Evolutionary conservation across 2,888 invertebrate genomes (phyloP).

Genomic region (Lochmaea capreae): DNA sequence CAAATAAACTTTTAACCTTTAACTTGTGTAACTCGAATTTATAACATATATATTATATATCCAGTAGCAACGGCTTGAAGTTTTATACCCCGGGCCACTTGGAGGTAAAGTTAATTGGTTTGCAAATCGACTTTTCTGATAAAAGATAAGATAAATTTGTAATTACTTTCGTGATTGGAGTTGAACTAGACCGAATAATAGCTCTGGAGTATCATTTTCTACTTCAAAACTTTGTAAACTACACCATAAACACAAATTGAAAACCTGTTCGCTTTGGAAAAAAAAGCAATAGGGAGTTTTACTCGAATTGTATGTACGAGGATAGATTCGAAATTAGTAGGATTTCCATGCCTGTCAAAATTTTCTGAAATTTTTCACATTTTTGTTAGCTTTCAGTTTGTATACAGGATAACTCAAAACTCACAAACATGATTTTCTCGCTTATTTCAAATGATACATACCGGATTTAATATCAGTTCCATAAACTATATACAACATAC

Average conservation of each 20-base stretch:
- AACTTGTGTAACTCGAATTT: too few relatives aligned
- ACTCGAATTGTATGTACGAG: background rate
- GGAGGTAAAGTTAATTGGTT: constrained; percentile 53
- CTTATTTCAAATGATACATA: too few relatives aligned
- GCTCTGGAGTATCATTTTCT: constrained; percentile 49
- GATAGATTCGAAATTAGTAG: too few relatives aligned
- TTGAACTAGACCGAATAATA: constrained; percentile 58
- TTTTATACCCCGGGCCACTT: constrained; percentile 35
- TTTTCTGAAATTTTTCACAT: too few relatives aligned
- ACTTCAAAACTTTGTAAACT: constrained; percentile 24
- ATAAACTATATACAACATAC: too few relatives aligned
- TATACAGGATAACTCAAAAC: too few relatives aligned
- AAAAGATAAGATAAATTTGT: constrained; percentile 61
- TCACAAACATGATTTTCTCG: too few relatives aligned
- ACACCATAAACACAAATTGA: constrained; percentile 27
- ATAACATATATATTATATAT: too few relatives aligned
- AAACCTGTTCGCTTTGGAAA: constrained; percentile 2
- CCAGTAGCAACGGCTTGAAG: constrained; percentile 3
- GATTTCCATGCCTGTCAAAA: too few relatives aligned
- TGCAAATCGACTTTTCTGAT: constrained; percentile 57
- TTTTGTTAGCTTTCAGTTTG: too few relatives aligned
- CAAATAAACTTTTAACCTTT: too few relatives aligned
- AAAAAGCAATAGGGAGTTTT: background rate
- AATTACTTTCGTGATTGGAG: constrained; percentile 63
- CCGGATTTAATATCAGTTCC: too few relatives aligned